Percentiles rank a stretch among this genome's conserved stretches.
Evolutionary conservation across 2,888 invertebrate genomes (phyloP).

Genomic region (Tromatobia lineatoria): DNA sequence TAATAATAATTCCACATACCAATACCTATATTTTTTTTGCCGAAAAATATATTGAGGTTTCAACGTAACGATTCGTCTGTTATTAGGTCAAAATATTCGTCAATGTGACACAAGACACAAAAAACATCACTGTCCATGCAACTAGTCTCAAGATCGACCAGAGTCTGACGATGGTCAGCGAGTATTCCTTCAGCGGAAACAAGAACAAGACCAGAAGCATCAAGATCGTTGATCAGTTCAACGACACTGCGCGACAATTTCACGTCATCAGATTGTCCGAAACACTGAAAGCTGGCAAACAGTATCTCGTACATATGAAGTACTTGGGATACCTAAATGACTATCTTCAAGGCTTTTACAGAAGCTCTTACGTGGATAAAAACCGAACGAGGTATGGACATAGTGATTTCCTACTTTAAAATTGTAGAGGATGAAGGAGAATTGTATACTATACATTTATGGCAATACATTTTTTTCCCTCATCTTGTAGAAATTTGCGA

Average conservation of each 20-base stretch:
- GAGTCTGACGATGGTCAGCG: conserved; percentile 86
- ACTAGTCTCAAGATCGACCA: conserved; percentile 89
- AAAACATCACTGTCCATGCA: conserved; percentile 91
- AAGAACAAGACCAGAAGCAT: conserved; percentile 73
- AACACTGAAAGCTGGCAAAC: conserved; percentile 87
- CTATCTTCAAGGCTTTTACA: conserved; percentile 92
- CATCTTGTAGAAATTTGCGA: too few relatives aligned
- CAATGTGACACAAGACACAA: conserved; percentile 88
- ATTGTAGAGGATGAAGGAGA: neutral
- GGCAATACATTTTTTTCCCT: too few relatives aligned
- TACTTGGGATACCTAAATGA: conserved; percentile 92
- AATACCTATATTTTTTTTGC: neutral
- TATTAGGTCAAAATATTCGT: conserved; percentile 88
- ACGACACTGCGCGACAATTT: conserved; percentile 89
- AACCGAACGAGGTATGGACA: conserved; percentile 89
- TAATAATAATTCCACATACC: neutral
- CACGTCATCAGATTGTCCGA: conserved; percentile 89
- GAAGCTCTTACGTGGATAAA: conserved; percentile 91
- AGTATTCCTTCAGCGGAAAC: conserved; percentile 75
- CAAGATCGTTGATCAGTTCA: conserved; percentile 85
- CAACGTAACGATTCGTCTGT: neutral
- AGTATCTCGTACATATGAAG: conserved; percentile 90
- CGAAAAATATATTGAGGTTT: neutral
- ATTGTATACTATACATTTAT: too few relatives aligned
- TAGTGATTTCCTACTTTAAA: neutral